These are phyloP conservation scores for Microcebus griseorufus DNA, from an alignment of 2,113 vertebrate species.

Conservation along the genomic window DNA sequence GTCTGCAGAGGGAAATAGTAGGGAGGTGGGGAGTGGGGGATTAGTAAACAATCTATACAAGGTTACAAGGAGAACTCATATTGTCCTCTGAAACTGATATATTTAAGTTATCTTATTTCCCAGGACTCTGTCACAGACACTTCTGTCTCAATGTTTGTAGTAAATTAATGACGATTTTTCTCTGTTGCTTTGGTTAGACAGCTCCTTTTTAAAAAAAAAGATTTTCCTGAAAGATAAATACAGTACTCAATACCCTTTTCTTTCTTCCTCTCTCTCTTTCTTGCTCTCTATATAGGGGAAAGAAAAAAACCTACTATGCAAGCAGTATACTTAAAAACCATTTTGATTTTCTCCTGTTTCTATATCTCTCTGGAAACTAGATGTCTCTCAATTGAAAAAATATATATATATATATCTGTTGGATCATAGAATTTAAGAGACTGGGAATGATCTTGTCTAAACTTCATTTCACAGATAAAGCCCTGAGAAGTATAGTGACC, in stretches of 20 bases:
- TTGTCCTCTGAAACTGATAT: background rate
- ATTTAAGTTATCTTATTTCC: background rate
- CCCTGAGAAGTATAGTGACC: background rate
- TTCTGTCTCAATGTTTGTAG: background rate
- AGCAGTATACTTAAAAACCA: background rate
- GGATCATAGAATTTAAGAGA: slow-evolving; percentile 2
- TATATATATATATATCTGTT: background rate
- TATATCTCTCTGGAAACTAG: slow-evolving; percentile 8
- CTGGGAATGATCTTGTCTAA: background rate
- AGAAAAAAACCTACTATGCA: background rate
- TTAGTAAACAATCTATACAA: background rate
- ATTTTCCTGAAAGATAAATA: slow-evolving; percentile 12
- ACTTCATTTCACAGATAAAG: slow-evolving; percentile 4
- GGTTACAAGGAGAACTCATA: background rate
- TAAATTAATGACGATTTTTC: slow-evolving; percentile 47
- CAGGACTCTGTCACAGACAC: background rate
- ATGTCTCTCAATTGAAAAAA: background rate
- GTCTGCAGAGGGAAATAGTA: fast-evolving
- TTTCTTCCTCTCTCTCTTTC: background rate
- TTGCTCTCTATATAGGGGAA: background rate
- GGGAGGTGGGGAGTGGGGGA: background rate
- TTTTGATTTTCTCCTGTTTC: slow-evolving; percentile 22
- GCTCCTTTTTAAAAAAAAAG: background rate
- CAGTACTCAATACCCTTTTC: background rate
- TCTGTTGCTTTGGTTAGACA: slow-evolving; percentile 28